These are phyloP conservation scores for Rhabdomys dilectus DNA, from an alignment of 2,113 vertebrate genomes.

Conservation along the genomic window DNA sequence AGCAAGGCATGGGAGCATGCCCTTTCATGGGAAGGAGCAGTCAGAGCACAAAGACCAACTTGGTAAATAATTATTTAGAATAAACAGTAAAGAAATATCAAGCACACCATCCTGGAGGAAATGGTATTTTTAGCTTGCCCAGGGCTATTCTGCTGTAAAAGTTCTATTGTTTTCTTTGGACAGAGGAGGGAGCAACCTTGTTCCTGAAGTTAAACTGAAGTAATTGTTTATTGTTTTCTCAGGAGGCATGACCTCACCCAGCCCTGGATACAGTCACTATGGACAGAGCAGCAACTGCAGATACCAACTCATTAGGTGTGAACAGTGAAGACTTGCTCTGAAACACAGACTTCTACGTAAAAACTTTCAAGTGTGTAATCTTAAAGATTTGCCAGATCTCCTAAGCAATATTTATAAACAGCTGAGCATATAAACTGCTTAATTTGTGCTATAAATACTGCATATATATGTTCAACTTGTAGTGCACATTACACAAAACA, in stretches of 20 bases:
- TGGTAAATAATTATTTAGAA: constrained; percentile 57
- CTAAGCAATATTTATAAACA: constrained; percentile 35
- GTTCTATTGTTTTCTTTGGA: constrained; percentile 78
- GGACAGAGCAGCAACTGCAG: constrained; percentile 71
- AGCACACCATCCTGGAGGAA: constrained; percentile 67
- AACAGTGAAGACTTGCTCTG: constrained; percentile 77
- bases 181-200: constrained; percentile 79
- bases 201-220: constrained; percentile 86
- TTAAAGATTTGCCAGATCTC: background rate
- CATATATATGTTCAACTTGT: background rate
- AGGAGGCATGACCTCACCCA: constrained; percentile 83
- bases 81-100: constrained; percentile 67
- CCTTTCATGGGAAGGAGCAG: background rate
- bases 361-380: background rate
- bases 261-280: constrained; percentile 75
- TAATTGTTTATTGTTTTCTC: constrained; percentile 85
- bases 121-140: constrained; percentile 71
- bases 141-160: constrained; percentile 67
- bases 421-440: background rate
- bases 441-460: background rate
- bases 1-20: background rate
- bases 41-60: constrained; percentile 7
- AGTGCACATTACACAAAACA: background rate
- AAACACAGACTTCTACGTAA: constrained; percentile 25
- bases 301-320: constrained; percentile 68